Evolutionary conservation across 1,140 invertebrate genomes (phyloP).

Genomic region (Portunus trituberculatus): DNA sequence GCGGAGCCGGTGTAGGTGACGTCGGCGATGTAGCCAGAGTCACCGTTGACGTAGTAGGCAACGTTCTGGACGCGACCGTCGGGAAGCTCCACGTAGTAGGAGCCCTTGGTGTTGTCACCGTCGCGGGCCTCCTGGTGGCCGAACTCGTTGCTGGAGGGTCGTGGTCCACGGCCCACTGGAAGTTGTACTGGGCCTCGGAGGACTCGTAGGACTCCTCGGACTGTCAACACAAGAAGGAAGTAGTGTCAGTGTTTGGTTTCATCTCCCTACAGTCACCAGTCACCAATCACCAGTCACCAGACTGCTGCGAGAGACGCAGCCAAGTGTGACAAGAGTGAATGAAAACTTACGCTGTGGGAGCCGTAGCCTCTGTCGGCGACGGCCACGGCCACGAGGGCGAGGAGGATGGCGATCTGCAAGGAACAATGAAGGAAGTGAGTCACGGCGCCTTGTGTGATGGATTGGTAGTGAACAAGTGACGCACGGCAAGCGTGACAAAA

Average conservation of each 20-base stretch:
- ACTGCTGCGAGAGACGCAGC: too few relatives aligned
- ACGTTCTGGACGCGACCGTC: slow-evolving; percentile 31
- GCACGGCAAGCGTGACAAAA: neutral
- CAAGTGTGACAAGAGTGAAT: neutral
- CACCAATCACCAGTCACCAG: too few relatives aligned
- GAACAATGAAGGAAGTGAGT: neutral
- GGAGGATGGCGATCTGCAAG: slow-evolving; percentile 43
- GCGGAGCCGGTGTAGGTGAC: slow-evolving; percentile 23
- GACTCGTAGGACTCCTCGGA: slow-evolving; percentile 28
- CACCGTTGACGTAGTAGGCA: slow-evolving; percentile 16
- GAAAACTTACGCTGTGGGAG: neutral
- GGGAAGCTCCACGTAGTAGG: slow-evolving; percentile 37
- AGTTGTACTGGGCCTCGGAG: slow-evolving; percentile 37
- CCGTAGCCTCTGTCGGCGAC: slow-evolving; percentile 33
- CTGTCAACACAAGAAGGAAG: slow-evolving; percentile 27
- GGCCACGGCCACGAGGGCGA: slow-evolving; percentile 45
- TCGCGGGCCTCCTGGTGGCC: slow-evolving; percentile 42
- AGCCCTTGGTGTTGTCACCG: slow-evolving; percentile 31
- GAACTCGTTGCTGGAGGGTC: slow-evolving; percentile 52
- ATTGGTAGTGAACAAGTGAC: neutral
- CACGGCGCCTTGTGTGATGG: neutral
- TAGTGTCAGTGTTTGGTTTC: neutral
- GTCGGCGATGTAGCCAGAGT: slow-evolving; percentile 28
- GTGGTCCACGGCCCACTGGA: slow-evolving; percentile 28
- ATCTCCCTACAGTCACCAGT: neutral